Base-by-base conservation (phyloP, 2,113 vertebrate genomes). In the Mesitornis unicolor region DNA sequence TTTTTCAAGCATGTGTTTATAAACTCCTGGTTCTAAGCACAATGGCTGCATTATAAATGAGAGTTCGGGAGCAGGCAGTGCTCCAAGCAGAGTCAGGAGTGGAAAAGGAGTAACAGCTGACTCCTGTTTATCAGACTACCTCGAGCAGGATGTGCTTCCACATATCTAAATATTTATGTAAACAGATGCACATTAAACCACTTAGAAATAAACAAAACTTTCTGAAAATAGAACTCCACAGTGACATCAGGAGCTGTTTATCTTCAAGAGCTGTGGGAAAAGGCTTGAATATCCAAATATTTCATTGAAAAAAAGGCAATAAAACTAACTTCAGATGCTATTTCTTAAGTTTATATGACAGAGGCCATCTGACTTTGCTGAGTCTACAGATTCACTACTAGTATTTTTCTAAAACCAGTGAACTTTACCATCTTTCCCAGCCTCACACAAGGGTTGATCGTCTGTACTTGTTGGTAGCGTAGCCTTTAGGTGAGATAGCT, bases 91-190 rank as follows among this genome's bases (percentile, higher is more conserved):
- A 94, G 84, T 89, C 74, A 81, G 86, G 79, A 93, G 78, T 81
- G 93, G 56, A 95, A 87, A 80, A 95, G 81, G 75, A 94, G 40
- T 79, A 91, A 90, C 93, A 95, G 96, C 94, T 97, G 96, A 96
- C 77, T 94, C 85, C 67, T 97, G 93, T 96, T 97, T 97, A 95
- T 96, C 86, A 87, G 94, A 92, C 43, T 68, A 79, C 91, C 68
- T 82, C 53, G 50, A 91, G 91, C 95, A 97, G 95, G 95, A 97
- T 95, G 95, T 95, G 86, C 78, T 87, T 94, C 94, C 90, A 78
- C 70, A 60, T 92, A 93, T 88, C 93, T 95, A 97, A 97, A 96
- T 96, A 95, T 97, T 97, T 97, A 92, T 95, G 95, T 94, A 96
- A 96, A 95, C 94, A 97, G 80, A 95, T 96, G 90, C 94, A 88